Conservation (phyloP, 2,113 vertebrate species). For the Sinocyclocheilus anshuiensis region DNA sequence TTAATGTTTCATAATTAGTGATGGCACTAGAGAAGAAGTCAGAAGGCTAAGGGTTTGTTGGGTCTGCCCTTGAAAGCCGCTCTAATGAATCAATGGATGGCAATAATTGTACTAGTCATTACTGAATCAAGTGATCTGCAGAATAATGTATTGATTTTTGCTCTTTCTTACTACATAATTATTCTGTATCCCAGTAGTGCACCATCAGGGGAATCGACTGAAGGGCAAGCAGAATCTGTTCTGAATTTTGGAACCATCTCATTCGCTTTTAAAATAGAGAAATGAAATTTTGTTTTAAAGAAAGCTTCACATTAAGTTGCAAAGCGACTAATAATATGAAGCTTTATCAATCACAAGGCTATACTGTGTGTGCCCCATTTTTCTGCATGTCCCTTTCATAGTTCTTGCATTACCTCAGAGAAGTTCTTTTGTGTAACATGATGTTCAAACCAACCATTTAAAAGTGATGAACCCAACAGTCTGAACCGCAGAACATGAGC, state of each 20-base stretch:
- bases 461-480: conserved; percentile 57
- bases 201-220: conserved; percentile 78
- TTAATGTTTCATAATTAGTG: conserved; percentile 79
- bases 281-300: background rate
- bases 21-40: conserved; percentile 71
- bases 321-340: background rate
- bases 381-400: conserved; percentile 9
- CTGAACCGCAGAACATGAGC: conserved; percentile 55
- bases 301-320: background rate
- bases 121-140: conserved; percentile 83
- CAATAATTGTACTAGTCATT: conserved; percentile 81
- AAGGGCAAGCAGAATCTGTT: conserved; percentile 71
- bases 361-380: background rate
- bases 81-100: conserved; percentile 77
- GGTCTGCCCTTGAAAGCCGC: conserved; percentile 73
- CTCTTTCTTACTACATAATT: conserved; percentile 81
- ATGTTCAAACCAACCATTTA: conserved; percentile 54
- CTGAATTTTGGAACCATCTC: conserved; percentile 48
- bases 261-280: background rate
- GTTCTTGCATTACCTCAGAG: conserved; percentile 47
- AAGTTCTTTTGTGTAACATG: conserved; percentile 52
- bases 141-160: conserved; percentile 84
- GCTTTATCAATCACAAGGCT: conserved; percentile 4
- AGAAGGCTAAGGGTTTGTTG: conserved; percentile 72
- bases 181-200: conserved; percentile 80